A percentile compares a stretch with the other conserved stretches of the same genome.
phyloP scores from a whole-genome alignment of 2,888 invertebrate species.

The Erebia ligea region DNA sequence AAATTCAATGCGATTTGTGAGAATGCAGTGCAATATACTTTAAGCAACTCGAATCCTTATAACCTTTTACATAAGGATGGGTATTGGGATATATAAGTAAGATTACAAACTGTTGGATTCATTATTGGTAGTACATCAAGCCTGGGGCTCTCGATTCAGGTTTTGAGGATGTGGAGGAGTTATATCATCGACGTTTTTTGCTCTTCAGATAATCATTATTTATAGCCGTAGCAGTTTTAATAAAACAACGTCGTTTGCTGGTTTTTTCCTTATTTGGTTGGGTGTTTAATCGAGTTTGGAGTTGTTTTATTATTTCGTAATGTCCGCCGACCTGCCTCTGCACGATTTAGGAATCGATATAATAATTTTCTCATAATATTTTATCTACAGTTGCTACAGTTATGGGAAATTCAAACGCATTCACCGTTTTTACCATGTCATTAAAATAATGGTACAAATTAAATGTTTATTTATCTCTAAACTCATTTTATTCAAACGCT shows the following conservation, averaged over 20 bases:
- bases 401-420: too few species aligned
- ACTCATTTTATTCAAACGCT: too few species aligned
- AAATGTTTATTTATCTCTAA: too few species aligned
- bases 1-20: slow-evolving; percentile 9
- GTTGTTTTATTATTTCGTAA: slow-evolving; percentile 10
- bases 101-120: slow-evolving; percentile 14
- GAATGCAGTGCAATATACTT: not conserved
- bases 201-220: slow-evolving; percentile 35
- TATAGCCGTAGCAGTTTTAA: slow-evolving; percentile 30
- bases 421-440: not conserved
- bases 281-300: slow-evolving; percentile 13
- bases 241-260: slow-evolving; percentile 7
- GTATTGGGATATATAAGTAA: not conserved
- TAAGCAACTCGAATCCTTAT: not conserved
- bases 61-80: not conserved
- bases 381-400: too few species aligned
- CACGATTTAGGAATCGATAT: slow-evolving; percentile 5
- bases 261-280: slow-evolving; percentile 24
- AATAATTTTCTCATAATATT: not conserved
- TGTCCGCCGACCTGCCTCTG: not conserved
- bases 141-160: slow-evolving; percentile 23
- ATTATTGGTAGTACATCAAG: slow-evolving; percentile 27
- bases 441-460: too few species aligned
- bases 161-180: slow-evolving; percentile 26
- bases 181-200: slow-evolving; percentile 35